Percentiles rank a stretch among this genome's conserved stretches.
These are phyloP conservation scores for Grus americana DNA, from an alignment of 2,113 vertebrate genomes.

Conservation along the genomic window DNA sequence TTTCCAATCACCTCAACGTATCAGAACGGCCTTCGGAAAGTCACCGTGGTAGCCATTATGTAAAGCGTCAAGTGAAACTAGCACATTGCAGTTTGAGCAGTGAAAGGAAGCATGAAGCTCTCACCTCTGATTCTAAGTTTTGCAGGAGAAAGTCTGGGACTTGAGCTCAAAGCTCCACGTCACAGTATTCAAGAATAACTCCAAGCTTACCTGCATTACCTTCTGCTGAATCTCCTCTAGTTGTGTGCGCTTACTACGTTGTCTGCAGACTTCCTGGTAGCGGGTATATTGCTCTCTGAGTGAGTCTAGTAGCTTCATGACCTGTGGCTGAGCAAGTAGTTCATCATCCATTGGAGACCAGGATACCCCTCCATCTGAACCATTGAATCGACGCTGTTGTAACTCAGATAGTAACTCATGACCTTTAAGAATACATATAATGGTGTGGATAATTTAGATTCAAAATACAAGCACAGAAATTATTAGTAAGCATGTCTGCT, in stretches of 20 bases:
- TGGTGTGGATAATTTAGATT: background rate
- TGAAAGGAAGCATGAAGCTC: background rate
- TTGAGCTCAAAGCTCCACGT: background rate
- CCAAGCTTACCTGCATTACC: slow-evolving; percentile 92
- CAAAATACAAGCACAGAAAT: background rate
- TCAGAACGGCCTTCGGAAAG: background rate
- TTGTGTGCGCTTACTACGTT: slow-evolving; percentile 94
- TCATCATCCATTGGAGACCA: slow-evolving; percentile 99
- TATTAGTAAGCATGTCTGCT: background rate
- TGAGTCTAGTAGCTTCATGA: slow-evolving; percentile 96
- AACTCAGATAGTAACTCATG: slow-evolving; percentile 95
- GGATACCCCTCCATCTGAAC: slow-evolving; percentile 89
- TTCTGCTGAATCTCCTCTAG: slow-evolving; percentile 97
- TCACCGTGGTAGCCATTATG: background rate
- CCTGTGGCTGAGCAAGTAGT: slow-evolving; percentile 94
- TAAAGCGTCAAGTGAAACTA: background rate
- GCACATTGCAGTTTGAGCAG: background rate
- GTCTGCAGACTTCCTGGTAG: slow-evolving; percentile 96
- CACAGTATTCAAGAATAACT: background rate
- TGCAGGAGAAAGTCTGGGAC: background rate
- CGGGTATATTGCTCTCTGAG: slow-evolving; percentile 93
- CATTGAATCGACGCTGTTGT: slow-evolving; percentile 95
- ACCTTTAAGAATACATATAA: slow-evolving; percentile 72
- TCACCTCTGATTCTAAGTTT: background rate
- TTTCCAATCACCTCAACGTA: background rate